Base-by-base conservation (phyloP, 1,140 invertebrate genomes). In the Microplitis demolitor region DNA sequence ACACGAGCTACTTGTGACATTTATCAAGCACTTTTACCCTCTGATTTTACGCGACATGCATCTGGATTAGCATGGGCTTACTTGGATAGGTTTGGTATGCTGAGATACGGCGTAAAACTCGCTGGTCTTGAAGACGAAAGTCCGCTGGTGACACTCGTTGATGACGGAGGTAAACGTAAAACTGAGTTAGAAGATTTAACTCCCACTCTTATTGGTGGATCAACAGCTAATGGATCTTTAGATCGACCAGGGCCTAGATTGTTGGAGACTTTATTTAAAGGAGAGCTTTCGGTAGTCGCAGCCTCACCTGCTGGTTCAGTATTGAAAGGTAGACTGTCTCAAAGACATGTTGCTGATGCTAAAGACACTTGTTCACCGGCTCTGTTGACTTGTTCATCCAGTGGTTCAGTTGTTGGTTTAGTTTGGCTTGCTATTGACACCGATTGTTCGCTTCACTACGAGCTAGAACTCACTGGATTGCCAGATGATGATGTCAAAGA, bases 381-480 rank as follows among this genome's bases (percentile, higher is more conserved):
- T 4, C 79, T 95, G 3, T 81, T 95, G 3, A 89, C 90, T 45
- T 86, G 89, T 4, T 89, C 90, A 87, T 0, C 76, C 84, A 11
- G 88, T 0, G 88, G 88, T 3, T 82, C 90, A 3, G 53, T 16
- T 3, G 90, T 92, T n/a, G 95, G 93, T 14, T 87, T 96, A 37
- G 91, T 92, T 11, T 97, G 95, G 95, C 85, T 94, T 50, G 90
- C 91, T 1, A 91, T 97, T 4, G 95, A 96, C 80, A 88, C 90
- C 1, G 91, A 95, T 51, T 97, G 95, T 82, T 91, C 91, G 75
- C 84, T 96, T 1, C 93, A 96, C 80, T 97, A 96, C 78, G 95
- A 97, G 82, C 89, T 96, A 24, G 84, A 85, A 50, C 78, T 85
- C 6, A 76, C 78, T 14, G 83, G 83, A 8, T 69, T 84, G 3